Evolutionary conservation across 2,797 vertebrate species (phyloP).

Genomic region (Scleropages formosus): DNA sequence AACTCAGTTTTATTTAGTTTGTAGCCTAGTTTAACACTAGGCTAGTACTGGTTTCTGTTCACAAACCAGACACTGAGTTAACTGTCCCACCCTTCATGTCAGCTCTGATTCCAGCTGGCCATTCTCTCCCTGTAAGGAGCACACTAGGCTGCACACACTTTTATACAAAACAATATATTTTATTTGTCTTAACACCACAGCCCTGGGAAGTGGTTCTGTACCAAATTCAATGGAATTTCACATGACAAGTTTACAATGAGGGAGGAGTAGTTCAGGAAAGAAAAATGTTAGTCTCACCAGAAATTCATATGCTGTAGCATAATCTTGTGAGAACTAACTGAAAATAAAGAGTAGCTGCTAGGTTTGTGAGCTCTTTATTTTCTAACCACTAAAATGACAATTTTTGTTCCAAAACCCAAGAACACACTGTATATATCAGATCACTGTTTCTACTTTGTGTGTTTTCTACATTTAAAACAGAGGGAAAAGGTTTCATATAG

Average conservation of each 20-base stretch:
- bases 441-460: conserved; percentile 47
- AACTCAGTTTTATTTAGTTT: too few species aligned
- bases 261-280: conserved; percentile 58
- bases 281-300: conserved; percentile 55
- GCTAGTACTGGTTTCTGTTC: too few species aligned
- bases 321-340: conserved; percentile 21
- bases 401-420: background rate
- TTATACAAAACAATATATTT: conserved; percentile 98
- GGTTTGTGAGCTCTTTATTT: too few species aligned
- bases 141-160: conserved; percentile 45
- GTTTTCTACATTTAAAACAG: conserved; percentile 74
- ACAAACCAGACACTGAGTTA: too few species aligned
- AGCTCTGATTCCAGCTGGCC: too few species aligned
- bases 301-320: conserved; percentile 55
- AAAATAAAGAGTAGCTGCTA: conserved; percentile 14
- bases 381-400: too few species aligned
- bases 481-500: conserved; percentile 82
- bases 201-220: conserved; percentile 98
- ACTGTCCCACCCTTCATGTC: too few species aligned
- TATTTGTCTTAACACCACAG: conserved; percentile 98
- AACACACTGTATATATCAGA: conserved; percentile 46
- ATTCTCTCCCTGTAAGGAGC: conserved; percentile 35
- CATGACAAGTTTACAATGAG: conserved; percentile 93
- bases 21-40: too few species aligned
- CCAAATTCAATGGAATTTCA: conserved; percentile 99